Percentiles rank a stretch among this genome's conserved stretches.
Evolutionary conservation across 2,888 invertebrate genomes (phyloP).

Genomic region (Ophioninae sp.): DNA sequence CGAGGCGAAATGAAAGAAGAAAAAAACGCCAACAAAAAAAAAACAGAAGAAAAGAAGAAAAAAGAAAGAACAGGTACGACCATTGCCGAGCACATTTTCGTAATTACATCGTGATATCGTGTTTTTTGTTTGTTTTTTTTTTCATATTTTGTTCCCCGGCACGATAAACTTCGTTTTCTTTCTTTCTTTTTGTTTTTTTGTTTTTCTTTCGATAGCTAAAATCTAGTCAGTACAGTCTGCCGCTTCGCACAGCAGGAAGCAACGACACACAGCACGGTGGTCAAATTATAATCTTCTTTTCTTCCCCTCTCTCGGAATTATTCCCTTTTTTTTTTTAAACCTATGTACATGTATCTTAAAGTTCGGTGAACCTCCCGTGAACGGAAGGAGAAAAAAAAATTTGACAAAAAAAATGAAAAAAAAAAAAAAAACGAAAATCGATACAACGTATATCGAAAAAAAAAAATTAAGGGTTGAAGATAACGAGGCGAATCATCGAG

Average conservation of each 20-base stretch:
- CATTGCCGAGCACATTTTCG: no score
- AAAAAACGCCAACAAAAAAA: no score
- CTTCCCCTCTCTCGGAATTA: slow-evolving; percentile 7
- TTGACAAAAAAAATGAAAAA: slow-evolving; percentile 23
- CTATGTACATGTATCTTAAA: slow-evolving; percentile 49
- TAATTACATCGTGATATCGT: background rate
- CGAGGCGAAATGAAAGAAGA: no score
- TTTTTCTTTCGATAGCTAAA: slow-evolving; percentile 54
- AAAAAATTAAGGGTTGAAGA: slow-evolving; percentile 29
- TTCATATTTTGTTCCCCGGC: slow-evolving; percentile 38
- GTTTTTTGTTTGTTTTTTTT: background rate
- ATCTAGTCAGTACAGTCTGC: slow-evolving; percentile 62
- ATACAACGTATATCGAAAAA: slow-evolving; percentile 19
- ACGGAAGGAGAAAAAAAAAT: slow-evolving; percentile 44
- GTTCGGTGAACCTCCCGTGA: slow-evolving; percentile 31
- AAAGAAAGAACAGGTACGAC: no score
- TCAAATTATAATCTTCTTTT: slow-evolving; percentile 34
- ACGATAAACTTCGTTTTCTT: slow-evolving; percentile 53
- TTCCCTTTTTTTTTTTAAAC: slow-evolving; percentile 38
- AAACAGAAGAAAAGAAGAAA: no score
- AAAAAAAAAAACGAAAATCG: background rate
- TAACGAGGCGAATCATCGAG: slow-evolving; percentile 51
- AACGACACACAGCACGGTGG: slow-evolving; percentile 59
- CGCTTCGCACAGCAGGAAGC: slow-evolving; percentile 47
- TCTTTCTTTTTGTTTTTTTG: slow-evolving; percentile 9